Conservation (phyloP, 2,797 vertebrate genomes). For the Anableps anableps region DNA sequence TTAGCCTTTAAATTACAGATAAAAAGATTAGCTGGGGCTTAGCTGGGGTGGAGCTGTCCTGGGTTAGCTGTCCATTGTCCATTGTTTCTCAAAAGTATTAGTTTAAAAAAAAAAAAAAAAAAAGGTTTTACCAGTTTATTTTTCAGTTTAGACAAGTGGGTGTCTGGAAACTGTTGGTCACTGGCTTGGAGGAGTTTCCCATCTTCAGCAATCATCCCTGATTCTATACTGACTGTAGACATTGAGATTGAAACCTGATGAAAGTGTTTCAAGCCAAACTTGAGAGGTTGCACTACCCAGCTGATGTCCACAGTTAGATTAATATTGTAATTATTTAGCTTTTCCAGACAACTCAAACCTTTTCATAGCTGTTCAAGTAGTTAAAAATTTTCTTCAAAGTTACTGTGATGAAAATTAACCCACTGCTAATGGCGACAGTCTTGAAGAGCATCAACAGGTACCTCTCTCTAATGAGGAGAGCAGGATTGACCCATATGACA, state of each 20-base stretch:
- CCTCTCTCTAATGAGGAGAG: slow-evolving; percentile 32
- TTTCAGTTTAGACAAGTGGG: too few species aligned
- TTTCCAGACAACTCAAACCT: not conserved
- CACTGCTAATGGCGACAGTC: slow-evolving; percentile 48
- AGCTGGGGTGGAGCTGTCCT: too few species aligned
- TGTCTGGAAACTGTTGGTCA: too few species aligned
- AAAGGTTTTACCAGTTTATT: too few species aligned
- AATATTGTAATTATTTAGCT: not conserved
- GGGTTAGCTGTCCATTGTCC: too few species aligned
- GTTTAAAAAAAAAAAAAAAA: too few species aligned
- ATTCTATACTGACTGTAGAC: too few species aligned
- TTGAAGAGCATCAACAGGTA: slow-evolving; percentile 46
- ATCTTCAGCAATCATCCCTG: too few species aligned
- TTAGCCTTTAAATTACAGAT: slow-evolving; percentile 28
- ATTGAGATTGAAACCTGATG: not conserved
- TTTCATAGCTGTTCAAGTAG: not conserved
- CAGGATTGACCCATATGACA: slow-evolving; percentile 43
- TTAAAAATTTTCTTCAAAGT: not conserved
- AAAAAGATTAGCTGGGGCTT: not conserved
- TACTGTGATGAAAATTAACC: not conserved
- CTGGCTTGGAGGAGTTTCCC: too few species aligned
- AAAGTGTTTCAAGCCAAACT: not conserved
- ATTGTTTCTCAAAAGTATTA: too few species aligned
- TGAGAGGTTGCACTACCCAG: not conserved
- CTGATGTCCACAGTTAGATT: not conserved